Evolutionary conservation across 2,113 vertebrate species (phyloP).

Genomic region (Hyperoodon ampullatus): DNA sequence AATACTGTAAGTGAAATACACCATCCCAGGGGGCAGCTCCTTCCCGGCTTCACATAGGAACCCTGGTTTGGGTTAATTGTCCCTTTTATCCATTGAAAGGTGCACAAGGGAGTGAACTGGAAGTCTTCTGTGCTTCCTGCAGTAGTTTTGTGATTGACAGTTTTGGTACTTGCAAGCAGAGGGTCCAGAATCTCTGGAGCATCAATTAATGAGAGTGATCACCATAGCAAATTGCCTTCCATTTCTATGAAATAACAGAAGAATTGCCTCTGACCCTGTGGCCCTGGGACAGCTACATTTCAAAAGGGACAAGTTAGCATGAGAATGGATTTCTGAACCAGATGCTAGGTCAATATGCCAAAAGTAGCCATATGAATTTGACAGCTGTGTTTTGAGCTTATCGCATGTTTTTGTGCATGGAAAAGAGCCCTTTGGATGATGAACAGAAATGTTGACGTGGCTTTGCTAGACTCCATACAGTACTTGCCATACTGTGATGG

Average conservation of each 20-base stretch:
- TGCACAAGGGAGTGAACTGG: neutral
- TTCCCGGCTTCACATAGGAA: neutral
- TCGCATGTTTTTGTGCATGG: neutral
- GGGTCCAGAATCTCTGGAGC: neutral
- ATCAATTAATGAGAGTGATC: neutral
- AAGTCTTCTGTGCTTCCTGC: neutral
- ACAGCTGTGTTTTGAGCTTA: neutral
- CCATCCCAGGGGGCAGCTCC: neutral
- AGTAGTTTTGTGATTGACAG: neutral
- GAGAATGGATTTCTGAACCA: slow-evolving; percentile 62
- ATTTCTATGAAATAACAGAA: slow-evolving; percentile 31
- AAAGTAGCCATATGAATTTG: neutral
- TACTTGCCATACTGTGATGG: slow-evolving; percentile 29
- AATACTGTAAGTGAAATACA: neutral
- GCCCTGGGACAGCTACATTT: neutral
- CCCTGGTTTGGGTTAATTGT: neutral
- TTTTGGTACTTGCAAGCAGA: neutral
- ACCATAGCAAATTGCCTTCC: neutral
- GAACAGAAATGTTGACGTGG: slow-evolving; percentile 67
- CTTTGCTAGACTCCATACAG: slow-evolving; percentile 50
- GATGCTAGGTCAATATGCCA: neutral
- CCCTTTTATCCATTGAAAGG: neutral
- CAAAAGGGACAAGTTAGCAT: neutral
- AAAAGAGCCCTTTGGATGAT: slow-evolving; percentile 70
- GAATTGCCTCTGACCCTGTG: neutral